Conservation (phyloP, 2,797 vertebrate genomes). For the Pantherophis vulpinus region DNA sequence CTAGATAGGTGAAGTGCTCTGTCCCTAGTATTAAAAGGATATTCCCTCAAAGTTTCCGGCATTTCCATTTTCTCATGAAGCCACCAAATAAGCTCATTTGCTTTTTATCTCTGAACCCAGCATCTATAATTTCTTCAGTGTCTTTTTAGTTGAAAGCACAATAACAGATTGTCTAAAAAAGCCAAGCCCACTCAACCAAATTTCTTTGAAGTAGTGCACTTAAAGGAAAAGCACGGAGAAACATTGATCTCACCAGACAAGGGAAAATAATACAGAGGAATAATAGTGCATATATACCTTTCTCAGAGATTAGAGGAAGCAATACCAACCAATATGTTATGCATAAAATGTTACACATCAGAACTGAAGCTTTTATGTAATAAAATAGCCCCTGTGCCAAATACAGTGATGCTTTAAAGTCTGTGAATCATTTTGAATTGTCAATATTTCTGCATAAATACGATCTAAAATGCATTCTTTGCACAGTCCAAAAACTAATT, state of each 20-base stretch:
- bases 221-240: background rate
- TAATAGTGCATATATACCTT: background rate
- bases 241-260: background rate
- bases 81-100: background rate
- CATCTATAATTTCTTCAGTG: background rate
- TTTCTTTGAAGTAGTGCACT: slow-evolving; percentile 16
- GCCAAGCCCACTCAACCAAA: background rate
- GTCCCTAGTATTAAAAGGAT: background rate
- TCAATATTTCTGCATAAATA: background rate
- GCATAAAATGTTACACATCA: background rate
- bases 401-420: background rate
- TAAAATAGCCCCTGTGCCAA: background rate
- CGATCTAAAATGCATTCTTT: background rate
- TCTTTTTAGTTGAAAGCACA: background rate
- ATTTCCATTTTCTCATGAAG: slow-evolving; percentile 7
- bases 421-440: background rate
- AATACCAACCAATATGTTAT: background rate
- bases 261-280: background rate
- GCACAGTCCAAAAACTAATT: background rate
- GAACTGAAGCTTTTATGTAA: background rate
- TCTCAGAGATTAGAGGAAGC: background rate
- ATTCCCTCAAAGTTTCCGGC: background rate
- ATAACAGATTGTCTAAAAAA: background rate
- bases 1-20: background rate
- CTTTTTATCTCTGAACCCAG: background rate